Conservation (phyloP, 2,888 invertebrate genomes). For the Trichopria drosophilae region DNA sequence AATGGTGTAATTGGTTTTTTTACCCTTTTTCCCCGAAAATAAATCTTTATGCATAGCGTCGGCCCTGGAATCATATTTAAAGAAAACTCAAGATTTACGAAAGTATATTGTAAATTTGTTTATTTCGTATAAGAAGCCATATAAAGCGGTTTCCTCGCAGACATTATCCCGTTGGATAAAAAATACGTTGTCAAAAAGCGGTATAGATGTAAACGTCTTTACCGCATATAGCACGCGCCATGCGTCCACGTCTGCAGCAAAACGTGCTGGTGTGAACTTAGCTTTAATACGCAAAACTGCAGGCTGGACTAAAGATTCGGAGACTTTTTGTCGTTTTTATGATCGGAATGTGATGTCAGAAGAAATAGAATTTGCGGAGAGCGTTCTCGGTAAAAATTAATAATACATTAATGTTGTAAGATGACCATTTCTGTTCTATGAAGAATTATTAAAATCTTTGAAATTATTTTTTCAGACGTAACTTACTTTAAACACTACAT, state of each 20-base stretch:
- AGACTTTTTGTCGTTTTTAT: conserved; percentile 25
- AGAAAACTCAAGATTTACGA: conserved; percentile 21
- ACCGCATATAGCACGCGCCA: conserved; percentile 26
- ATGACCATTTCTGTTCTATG: background rate
- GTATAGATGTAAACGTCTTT: conserved; percentile 12
- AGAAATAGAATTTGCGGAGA: background rate
- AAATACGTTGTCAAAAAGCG: conserved; percentile 4
- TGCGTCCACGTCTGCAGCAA: conserved; percentile 25
- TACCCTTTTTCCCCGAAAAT: conserved; percentile 19
- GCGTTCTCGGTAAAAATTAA: too few relatives aligned
- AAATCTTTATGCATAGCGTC: conserved; percentile 21
- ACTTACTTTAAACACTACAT: conserved; percentile 15
- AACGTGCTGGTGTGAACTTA: conserved; percentile 15
- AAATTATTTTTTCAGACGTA: background rate
- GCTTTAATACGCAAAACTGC: conserved; percentile 19
- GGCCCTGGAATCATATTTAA: conserved; percentile 20
- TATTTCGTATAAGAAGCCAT: conserved; percentile 24
- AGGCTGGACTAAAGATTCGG: conserved; percentile 21
- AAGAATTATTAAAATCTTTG: background rate
- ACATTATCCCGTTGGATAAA: conserved; percentile 31
- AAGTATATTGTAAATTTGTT: conserved; percentile 9
- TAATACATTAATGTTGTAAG: too few relatives aligned
- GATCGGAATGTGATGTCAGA: conserved; percentile 1
- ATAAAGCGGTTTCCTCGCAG: conserved; percentile 17
- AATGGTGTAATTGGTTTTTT: too few relatives aligned